phyloP scores from a whole-genome alignment of 2,797 vertebrate species.

The Notolepis coatsorum region DNA sequence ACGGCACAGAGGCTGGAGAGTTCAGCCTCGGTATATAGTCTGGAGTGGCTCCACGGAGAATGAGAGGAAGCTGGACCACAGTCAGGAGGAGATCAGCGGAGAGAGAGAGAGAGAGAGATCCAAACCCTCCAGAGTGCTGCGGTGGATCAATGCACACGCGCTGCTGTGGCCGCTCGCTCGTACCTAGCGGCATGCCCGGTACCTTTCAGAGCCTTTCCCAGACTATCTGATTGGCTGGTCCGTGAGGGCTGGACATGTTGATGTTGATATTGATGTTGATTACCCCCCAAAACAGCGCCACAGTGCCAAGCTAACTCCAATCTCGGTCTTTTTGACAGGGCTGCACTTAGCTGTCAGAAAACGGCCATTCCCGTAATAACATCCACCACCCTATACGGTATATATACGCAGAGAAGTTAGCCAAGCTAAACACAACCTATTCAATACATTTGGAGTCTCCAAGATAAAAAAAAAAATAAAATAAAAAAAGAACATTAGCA shows the following conservation, averaged over 20 bases:
- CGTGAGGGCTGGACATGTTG: constrained; percentile 31
- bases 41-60: constrained; percentile 48
- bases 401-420: constrained; percentile 4
- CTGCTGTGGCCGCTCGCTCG: constrained; percentile 39
- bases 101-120: constrained; percentile 39
- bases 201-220: constrained; percentile 51
- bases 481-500: constrained; percentile 13
- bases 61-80: constrained; percentile 43
- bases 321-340: constrained; percentile 18
- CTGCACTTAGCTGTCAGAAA: constrained; percentile 31
- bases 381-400: constrained; percentile 13
- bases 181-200: constrained; percentile 51
- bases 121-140: constrained; percentile 54
- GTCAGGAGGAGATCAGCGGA: constrained; percentile 53
- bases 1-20: constrained; percentile 57
- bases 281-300: constrained; percentile 29
- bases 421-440: constrained; percentile 65
- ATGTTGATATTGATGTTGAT: constrained; percentile 47
- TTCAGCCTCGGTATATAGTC: constrained; percentile 59
- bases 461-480: constrained; percentile 39
- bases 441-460: constrained; percentile 52
- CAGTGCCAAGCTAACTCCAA: constrained; percentile 21
- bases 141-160: constrained; percentile 38
- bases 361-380: constrained; percentile 4
- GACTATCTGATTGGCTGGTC: constrained; percentile 72